Conservation (phyloP, 2,113 vertebrate species). For the Jacana jacana region DNA sequence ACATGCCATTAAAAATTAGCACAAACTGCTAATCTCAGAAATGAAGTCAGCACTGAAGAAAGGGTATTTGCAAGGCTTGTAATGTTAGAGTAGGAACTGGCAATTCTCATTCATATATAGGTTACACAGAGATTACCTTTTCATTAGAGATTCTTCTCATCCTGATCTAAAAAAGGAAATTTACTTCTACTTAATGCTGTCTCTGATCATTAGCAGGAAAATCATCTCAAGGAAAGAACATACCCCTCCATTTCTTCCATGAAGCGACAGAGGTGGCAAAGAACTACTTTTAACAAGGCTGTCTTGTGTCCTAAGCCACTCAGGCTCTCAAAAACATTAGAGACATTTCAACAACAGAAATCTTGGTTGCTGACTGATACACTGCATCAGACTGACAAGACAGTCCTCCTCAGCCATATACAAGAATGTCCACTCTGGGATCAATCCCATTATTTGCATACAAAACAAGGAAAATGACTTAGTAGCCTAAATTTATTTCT, state of each 20-base stretch:
- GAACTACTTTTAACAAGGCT: not conserved
- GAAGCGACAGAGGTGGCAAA: not conserved
- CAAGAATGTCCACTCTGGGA: not conserved
- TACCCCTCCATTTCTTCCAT: not conserved
- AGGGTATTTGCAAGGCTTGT: not conserved
- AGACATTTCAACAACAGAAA: not conserved
- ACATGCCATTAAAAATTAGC: not conserved
- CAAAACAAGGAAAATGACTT: not conserved
- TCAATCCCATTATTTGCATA: not conserved
- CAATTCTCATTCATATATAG: not conserved
- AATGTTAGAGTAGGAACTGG: not conserved
- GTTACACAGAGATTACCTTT: not conserved
- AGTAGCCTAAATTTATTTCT: not conserved
- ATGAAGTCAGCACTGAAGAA: not conserved
- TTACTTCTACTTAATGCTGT: not conserved
- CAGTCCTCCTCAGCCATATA: not conserved
- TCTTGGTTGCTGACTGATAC: not conserved
- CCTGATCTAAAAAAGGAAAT: not conserved
- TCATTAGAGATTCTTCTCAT: conserved; percentile 1
- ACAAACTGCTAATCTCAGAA: not conserved
- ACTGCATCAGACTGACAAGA: not conserved
- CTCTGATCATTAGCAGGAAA: not conserved
- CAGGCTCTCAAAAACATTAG: not conserved
- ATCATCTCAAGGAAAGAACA: not conserved
- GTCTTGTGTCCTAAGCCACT: not conserved